Evolutionary conservation across 2,113 vertebrate genomes (phyloP), one percentile per base, ranked within the genome.

Genomic region (Tachuris rubrigastra): DNA sequence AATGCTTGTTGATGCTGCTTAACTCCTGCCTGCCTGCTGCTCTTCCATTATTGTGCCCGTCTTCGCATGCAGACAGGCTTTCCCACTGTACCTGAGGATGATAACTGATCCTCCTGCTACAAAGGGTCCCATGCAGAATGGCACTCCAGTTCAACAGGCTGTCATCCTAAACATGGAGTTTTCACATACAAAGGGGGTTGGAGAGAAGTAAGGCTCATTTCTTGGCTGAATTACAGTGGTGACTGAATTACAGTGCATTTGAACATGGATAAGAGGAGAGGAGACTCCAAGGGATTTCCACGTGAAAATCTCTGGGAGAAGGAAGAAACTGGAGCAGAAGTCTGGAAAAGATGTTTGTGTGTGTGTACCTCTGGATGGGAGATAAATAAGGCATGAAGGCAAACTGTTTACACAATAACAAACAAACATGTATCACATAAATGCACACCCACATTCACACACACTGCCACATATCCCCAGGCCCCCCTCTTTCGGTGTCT

Each of bases 361-460:
- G 27, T 33, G 22, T 9, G 3, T 47, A 4, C 62, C 50, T 33
- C 55, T 28, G 31, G 19, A 49, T 37, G 31, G 49, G 42, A 77
- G 73, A 87, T 72, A 60, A 58, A 4, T 7, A 56, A n/a, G 2
- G 14, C 14, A 33, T 1, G 31, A 25, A 60, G 41, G 50, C 65
- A 80, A 85, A 35, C 24, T 33, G 41, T 30, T 62, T 77, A 47
- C 27, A 49, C 56, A 67, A 2, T 9, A 66, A 39, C 37, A 53
- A 1, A 46, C 23, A 58, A 35, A 50, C 12, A 20, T 12, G 3
- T 16, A 8, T 65, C 25, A 39, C 56, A 41, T 21, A 66, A 66
- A 60, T 7, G 41, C 0, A 58, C 31, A 58, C 41, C 27, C 19
- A 67, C 11, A 12, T 5, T 20, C n/a, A 27, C 3, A 3, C 0